Conservation (phyloP, 2,797 vertebrate species). For the Ciconia nigra region DNA sequence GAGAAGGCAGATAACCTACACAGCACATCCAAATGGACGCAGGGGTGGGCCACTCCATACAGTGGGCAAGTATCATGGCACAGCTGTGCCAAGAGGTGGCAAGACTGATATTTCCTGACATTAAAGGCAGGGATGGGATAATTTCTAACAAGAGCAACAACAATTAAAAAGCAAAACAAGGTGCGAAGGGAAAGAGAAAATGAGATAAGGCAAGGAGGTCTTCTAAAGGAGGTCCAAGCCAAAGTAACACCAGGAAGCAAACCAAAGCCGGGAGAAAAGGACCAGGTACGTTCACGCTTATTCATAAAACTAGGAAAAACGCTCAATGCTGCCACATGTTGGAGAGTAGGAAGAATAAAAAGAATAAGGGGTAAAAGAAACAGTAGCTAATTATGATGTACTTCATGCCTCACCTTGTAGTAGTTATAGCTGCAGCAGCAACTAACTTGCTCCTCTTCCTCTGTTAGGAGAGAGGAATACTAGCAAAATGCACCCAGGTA, state of each 20-base stretch:
- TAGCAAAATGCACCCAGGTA: not conserved
- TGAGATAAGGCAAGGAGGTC: not conserved
- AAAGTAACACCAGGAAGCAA: not conserved
- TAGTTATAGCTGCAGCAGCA: not conserved
- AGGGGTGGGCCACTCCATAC: not conserved
- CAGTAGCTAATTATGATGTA: not conserved
- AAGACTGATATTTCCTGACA: not conserved
- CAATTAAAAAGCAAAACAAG: not conserved
- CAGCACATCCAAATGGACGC: not conserved
- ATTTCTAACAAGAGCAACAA: not conserved
- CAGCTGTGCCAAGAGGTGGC: rapidly evolving
- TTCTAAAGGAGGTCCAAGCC: not conserved
- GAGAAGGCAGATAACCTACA: not conserved
- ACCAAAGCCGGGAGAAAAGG: not conserved
- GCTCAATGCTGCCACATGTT: not conserved
- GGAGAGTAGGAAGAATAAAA: not conserved
- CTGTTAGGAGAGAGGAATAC: not conserved
- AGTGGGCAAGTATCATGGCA: not conserved
- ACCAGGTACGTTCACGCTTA: not conserved
- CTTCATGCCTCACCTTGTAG: not conserved
- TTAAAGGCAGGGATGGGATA: not conserved
- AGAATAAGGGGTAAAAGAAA: not conserved
- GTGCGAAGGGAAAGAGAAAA: not conserved
- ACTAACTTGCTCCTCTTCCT: not conserved
- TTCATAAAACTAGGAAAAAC: not conserved